Conservation (phyloP, 2,113 vertebrate genomes). For the Sinocyclocheilus grahami region DNA sequence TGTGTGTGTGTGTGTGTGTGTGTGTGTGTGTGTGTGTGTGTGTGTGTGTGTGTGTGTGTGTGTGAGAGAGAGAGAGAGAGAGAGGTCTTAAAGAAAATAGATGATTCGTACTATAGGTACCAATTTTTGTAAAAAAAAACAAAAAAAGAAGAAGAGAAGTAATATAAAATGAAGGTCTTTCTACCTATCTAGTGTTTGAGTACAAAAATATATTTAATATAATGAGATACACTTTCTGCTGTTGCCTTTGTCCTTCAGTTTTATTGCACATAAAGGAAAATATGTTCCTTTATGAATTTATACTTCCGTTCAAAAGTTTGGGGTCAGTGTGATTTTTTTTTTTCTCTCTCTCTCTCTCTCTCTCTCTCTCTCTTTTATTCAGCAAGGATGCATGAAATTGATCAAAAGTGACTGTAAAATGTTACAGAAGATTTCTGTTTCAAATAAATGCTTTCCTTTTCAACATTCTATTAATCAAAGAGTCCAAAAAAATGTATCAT, state of each 20-base stretch:
- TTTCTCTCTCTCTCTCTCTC: too few species aligned
- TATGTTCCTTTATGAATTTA: neutral
- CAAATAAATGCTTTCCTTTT: neutral
- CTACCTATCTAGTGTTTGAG: neutral
- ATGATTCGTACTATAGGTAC: too few species aligned
- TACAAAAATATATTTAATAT: neutral
- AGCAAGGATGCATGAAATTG: neutral
- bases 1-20: too few species aligned
- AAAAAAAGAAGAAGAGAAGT: neutral
- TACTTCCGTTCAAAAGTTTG: neutral
- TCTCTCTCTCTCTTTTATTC: neutral
- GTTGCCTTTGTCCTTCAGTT: neutral
- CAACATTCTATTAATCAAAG: neutral
- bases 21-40: too few species aligned
- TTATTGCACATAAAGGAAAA: neutral
- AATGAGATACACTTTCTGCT: neutral
- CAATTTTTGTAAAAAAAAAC: too few species aligned
- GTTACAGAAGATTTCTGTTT: neutral
- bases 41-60: too few species aligned
- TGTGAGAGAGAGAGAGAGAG: too few species aligned
- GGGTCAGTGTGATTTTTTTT: neutral
- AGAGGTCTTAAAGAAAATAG: too few species aligned
- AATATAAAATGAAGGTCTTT: neutral
- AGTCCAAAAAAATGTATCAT: neutral
- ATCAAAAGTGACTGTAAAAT: neutral